Percentiles rank a stretch among this genome's conserved stretches.
Conservation (phyloP, 2,888 invertebrate species). For the Zootermopsis nevadensis region DNA sequence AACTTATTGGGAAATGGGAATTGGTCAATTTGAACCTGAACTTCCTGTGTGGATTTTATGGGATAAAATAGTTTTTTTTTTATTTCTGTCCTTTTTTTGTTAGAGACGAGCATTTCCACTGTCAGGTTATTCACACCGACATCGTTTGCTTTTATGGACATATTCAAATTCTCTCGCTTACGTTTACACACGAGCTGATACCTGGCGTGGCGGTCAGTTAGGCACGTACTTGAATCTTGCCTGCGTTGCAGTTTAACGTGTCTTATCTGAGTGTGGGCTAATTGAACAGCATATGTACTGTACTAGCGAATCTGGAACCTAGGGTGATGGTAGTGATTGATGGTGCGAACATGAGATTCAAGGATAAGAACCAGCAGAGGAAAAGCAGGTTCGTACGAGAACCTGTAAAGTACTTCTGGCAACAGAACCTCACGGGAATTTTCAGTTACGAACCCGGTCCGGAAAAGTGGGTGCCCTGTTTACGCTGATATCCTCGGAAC, state of each 20-base stretch:
- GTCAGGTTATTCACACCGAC: not conserved
- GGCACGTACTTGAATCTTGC: not conserved
- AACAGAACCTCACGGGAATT: too few species aligned
- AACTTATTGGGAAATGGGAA: slow-evolving; percentile 30
- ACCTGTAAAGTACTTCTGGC: too few species aligned
- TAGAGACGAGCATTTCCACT: not conserved
- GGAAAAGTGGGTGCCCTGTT: too few species aligned
- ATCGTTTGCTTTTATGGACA: slow-evolving; percentile 9
- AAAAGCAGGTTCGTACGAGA: too few species aligned
- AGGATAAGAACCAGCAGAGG: not conserved
- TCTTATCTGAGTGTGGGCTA: slow-evolving; percentile 1
- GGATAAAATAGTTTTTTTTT: not conserved
- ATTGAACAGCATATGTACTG: not conserved
- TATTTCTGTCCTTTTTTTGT: not conserved
- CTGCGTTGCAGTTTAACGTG: slow-evolving; percentile 17
- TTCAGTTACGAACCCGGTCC: too few species aligned
- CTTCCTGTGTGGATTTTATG: slow-evolving; percentile 10
- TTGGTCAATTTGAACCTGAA: slow-evolving; percentile 21
- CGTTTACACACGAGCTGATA: slow-evolving; percentile 5
- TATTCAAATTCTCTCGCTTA: not conserved
- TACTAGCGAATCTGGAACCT: not conserved
- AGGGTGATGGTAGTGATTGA: not conserved
- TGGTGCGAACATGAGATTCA: not conserved
- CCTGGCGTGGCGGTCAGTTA: not conserved
- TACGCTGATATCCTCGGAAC: too few species aligned